Conservation (phyloP, 2,888 invertebrate genomes). For the Sipha maydis region DNA sequence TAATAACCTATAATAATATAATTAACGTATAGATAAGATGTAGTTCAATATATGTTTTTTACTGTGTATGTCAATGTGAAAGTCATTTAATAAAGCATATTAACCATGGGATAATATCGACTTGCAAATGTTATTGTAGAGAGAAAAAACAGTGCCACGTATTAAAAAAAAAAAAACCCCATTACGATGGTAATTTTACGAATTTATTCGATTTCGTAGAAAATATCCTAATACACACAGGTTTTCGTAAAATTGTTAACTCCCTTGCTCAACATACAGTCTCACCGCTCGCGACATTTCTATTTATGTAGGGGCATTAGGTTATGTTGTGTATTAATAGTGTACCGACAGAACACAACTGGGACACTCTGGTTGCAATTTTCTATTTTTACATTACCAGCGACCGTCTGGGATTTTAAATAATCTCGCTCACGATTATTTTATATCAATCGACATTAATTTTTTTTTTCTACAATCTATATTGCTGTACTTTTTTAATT, state of each 20-base stretch:
- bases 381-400: slow-evolving; percentile 60
- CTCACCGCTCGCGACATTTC: slow-evolving; percentile 49
- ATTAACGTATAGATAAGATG: too few species aligned
- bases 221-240: not conserved
- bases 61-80: not conserved
- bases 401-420: slow-evolving; percentile 59
- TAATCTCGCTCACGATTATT: slow-evolving; percentile 10
- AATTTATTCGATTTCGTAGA: not conserved
- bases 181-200: not conserved
- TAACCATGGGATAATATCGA: not conserved
- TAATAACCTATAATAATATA: too few species aligned
- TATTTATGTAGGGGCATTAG: slow-evolving; percentile 61
- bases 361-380: slow-evolving; percentile 61
- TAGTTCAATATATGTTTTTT: not conserved
- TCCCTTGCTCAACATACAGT: not conserved
- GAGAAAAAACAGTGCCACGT: not conserved
- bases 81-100: not conserved
- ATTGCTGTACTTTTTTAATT: not conserved
- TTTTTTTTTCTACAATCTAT: not conserved
- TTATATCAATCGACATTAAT: slow-evolving; percentile 19
- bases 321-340: slow-evolving; percentile 60
- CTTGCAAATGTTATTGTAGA: not conserved
- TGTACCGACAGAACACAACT: slow-evolving; percentile 58
- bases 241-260: slow-evolving; percentile 43
- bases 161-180: not conserved